Percentiles rank a stretch among this genome's conserved stretches.
Conservation (phyloP, 2,888 invertebrate genomes). For the Cheiracanthium punctorium region DNA sequence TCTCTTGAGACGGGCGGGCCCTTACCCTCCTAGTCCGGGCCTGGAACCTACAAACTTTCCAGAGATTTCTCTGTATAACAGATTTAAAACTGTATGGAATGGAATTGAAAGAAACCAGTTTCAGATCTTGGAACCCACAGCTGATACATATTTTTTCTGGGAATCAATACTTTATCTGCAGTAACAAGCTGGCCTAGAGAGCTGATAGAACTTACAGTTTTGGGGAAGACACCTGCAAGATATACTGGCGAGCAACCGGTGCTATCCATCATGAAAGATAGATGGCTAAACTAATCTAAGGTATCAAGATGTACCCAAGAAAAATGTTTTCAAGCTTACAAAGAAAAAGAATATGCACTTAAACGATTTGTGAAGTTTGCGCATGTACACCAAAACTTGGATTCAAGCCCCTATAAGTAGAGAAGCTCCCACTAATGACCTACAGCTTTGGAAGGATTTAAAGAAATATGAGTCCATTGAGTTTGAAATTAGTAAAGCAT, state of each 20-base stretch:
- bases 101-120: background rate
- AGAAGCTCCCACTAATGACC: background rate
- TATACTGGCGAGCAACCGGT: background rate
- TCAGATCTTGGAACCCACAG: background rate
- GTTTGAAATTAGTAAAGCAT: too few species aligned
- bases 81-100: conserved; percentile 13
- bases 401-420: background rate
- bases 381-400: background rate
- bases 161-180: background rate
- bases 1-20: too few species aligned
- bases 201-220: background rate
- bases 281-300: background rate
- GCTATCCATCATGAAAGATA: background rate
- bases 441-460: background rate
- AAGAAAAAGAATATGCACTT: background rate
- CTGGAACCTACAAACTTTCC: background rate
- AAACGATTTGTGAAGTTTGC: background rate
- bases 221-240: background rate
- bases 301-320: too few species aligned
- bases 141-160: background rate
- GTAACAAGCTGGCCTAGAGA: background rate
- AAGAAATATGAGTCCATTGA: background rate
- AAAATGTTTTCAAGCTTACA: background rate
- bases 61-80: conserved; percentile 1
- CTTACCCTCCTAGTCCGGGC: too few species aligned